Conservation (phyloP, 1,140 invertebrate species). For the Drosophila tropicalis region DNA sequence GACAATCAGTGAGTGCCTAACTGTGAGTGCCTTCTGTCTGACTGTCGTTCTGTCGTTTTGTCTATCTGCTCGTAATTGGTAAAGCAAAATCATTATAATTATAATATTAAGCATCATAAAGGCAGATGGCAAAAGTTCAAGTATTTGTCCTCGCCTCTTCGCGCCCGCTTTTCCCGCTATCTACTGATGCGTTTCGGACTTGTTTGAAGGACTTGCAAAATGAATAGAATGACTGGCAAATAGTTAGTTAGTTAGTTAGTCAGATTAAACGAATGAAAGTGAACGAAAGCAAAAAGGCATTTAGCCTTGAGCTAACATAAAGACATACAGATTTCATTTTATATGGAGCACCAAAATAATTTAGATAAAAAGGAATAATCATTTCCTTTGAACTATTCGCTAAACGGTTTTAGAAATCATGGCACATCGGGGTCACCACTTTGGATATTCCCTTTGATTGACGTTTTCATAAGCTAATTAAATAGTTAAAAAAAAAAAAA, state of each 20-base stretch:
- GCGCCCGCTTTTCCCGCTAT: background rate
- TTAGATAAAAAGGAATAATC: no score
- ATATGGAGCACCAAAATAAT: background rate
- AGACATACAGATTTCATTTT: background rate
- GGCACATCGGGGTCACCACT: background rate
- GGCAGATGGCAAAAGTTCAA: slow-evolving; percentile 26
- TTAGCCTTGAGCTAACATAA: slow-evolving; percentile 15
- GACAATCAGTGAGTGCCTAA: slow-evolving; percentile 48
- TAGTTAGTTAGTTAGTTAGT: slow-evolving; percentile 27
- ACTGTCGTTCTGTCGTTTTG: background rate
- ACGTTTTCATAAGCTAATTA: no score
- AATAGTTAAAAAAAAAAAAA: no score
- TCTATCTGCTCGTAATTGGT: slow-evolving; percentile 4
- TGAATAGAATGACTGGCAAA: slow-evolving; percentile 15
- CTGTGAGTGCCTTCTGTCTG: background rate
- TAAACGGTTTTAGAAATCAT: no score
- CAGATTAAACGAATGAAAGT: slow-evolving; percentile 17
- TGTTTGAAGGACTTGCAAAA: slow-evolving; percentile 47
- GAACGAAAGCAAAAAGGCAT: slow-evolving; percentile 21
- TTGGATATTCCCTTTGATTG: no score
- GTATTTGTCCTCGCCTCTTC: background rate
- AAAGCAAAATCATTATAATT: slow-evolving; percentile 41
- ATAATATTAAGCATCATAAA: slow-evolving; percentile 41
- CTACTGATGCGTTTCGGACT: slow-evolving; percentile 38
- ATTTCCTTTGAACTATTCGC: no score